Evolutionary conservation across 2,888 invertebrate genomes (phyloP).

Genomic region (Sympetrum striolatum): DNA sequence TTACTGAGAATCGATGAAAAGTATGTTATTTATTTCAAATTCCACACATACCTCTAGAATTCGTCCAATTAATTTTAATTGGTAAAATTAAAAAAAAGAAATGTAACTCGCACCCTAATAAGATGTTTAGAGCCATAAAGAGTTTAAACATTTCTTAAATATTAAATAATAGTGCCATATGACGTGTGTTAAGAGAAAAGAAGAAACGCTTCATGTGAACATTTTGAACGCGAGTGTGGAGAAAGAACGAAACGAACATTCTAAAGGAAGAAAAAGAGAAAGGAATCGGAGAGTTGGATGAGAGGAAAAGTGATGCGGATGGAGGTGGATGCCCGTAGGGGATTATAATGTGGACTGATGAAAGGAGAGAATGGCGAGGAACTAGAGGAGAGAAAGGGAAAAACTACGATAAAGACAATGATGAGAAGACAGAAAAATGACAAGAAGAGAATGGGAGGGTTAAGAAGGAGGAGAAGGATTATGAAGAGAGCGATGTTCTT

Average conservation of each 20-base stretch:
- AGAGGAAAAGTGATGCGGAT: not conserved
- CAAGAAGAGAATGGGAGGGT: not conserved
- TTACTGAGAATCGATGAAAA: too few relatives aligned
- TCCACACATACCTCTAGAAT: too few relatives aligned
- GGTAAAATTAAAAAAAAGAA: too few relatives aligned
- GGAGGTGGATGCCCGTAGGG: slow-evolving; percentile 11
- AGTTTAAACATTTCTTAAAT: too few relatives aligned
- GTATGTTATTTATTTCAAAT: too few relatives aligned
- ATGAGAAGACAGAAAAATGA: not conserved
- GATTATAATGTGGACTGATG: slow-evolving; percentile 22
- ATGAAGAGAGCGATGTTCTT: not conserved
- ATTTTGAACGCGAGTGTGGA: not conserved
- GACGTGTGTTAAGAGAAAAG: too few relatives aligned
- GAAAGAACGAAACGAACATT: not conserved
- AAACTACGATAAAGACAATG: not conserved
- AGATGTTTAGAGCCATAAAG: too few relatives aligned
- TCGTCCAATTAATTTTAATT: too few relatives aligned
- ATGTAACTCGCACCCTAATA: too few relatives aligned
- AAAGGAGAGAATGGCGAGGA: not conserved
- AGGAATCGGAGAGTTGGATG: not conserved
- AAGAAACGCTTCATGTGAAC: not conserved
- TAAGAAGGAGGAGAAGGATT: not conserved
- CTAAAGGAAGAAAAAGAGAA: not conserved
- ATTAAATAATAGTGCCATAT: too few relatives aligned
- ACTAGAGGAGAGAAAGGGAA: not conserved